Evolutionary conservation across 2,797 vertebrate species (phyloP), one percentile per base, ranked within the genome.

Genomic region (Gymnoscopelus microlampas): DNA sequence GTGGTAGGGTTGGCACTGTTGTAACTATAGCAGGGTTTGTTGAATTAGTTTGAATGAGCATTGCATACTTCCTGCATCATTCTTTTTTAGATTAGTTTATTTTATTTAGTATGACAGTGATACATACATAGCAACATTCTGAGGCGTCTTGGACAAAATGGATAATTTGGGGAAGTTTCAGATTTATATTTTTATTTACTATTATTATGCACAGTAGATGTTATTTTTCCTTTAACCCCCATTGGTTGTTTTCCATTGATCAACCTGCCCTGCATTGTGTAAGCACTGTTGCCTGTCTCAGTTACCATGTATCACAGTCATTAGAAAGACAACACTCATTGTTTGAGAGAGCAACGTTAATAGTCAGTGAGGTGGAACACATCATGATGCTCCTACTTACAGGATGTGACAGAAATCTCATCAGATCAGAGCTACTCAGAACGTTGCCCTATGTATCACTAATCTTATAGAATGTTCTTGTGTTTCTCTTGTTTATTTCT

Each of bases 51-150:
- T 56, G 79, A 87, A 84, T 76, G 68, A 78, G 61, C 74, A 80
- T 67, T 49, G 78, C 80, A 72, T 74, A 64, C 74, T 58, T 15
- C 15, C 48, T 59, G 88, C 87, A 89, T 88, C 86, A 68, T 59
- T 29, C 60, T 24, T 26, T 15, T 29, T 53, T 49, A 19, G 1
- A 24, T 49, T 51, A 24, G 8, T 67, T 26, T 3, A 35, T 39
- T 64, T 50, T 63, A 26, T 53, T 32, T 71, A 0, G 58, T 51
- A 12, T 50, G 77, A 61, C 60, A 60, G 53, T 66, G 53, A 82
- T 86, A 62, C 61, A 62, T 71, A 62, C 61, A 62, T 71, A 62
- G 66, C 53, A 70, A 12, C 55, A 73, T 53, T 55, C 69, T 6
- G 53, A 2, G n/a, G 19, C 59, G 61, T 54, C 44, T 1, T 44